Evolutionary conservation across 2,113 vertebrate species (phyloP).

Genomic region (Ochotona princeps): DNA sequence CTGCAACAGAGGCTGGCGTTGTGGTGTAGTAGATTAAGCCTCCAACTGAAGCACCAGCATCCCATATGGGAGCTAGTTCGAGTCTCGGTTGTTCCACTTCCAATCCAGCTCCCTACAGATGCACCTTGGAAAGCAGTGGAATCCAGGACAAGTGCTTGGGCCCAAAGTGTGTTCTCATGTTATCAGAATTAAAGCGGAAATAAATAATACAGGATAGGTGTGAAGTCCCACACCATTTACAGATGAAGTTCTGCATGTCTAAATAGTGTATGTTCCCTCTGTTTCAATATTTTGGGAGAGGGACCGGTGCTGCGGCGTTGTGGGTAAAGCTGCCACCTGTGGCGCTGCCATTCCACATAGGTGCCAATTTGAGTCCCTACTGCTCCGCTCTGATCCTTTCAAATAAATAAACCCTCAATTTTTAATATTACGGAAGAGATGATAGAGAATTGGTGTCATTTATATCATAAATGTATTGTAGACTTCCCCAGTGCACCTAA

Average conservation of each 20-base stretch:
- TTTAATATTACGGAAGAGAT: neutral
- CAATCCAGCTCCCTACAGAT: too few species aligned
- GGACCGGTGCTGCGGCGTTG: too few species aligned
- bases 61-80: too few species aligned
- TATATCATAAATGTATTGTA: conserved; percentile 31
- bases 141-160: neutral
- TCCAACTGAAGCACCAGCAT: too few species aligned
- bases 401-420: too few species aligned
- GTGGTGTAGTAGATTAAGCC: too few species aligned
- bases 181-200: neutral
- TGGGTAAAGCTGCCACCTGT: too few species aligned
- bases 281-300: neutral
- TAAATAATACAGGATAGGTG: neutral
- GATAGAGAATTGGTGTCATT: neutral
- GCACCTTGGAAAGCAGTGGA: too few species aligned
- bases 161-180: neutral
- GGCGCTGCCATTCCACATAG: too few species aligned
- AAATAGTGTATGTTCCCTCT: neutral
- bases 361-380: too few species aligned
- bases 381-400: too few species aligned
- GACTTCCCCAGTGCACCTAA: neutral
- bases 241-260: neutral
- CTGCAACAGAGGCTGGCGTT: neutral
- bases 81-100: too few species aligned
- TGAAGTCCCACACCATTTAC: neutral